Percentiles rank a stretch among this genome's conserved stretches.
phyloP scores from a whole-genome alignment of 64 coral and sea anemone genomes.

The Acropora tenuis region DNA sequence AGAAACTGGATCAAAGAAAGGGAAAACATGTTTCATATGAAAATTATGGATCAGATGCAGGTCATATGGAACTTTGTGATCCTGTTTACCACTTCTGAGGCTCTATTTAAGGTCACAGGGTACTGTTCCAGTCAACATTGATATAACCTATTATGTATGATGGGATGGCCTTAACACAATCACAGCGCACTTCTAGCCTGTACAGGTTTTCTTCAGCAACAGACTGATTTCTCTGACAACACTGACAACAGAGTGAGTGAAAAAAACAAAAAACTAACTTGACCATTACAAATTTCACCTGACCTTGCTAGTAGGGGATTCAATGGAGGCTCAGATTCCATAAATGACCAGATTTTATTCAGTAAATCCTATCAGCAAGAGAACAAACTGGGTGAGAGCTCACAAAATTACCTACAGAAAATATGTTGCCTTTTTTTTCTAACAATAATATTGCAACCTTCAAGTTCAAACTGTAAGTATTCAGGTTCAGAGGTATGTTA shows the following conservation, averaged over 20 bases:
- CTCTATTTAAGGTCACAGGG: too few relatives aligned
- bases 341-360: slow-evolving; percentile 98
- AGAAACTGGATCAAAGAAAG: slow-evolving; percentile 71
- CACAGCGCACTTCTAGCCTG: too few relatives aligned
- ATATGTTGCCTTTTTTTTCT: neutral
- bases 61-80: too few relatives aligned
- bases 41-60: too few relatives aligned
- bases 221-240: too few relatives aligned
- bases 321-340: slow-evolving; percentile 82
- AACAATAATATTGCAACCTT: neutral
- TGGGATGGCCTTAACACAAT: too few relatives aligned
- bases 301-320: slow-evolving; percentile 99
- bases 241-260: slow-evolving; percentile 53
- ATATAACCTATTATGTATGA: too few relatives aligned
- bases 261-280: slow-evolving; percentile 19
- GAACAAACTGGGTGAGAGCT: neutral
- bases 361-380: slow-evolving; percentile 76
- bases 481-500: neutral
- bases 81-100: too few relatives aligned
- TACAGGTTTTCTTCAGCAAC: too few relatives aligned
- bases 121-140: too few relatives aligned
- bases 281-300: neutral
- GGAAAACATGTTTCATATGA: neutral
- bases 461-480: neutral
- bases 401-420: neutral